Base-by-base conservation (phyloP, 2,797 vertebrate genomes). In the Channallabes apus region DNA sequence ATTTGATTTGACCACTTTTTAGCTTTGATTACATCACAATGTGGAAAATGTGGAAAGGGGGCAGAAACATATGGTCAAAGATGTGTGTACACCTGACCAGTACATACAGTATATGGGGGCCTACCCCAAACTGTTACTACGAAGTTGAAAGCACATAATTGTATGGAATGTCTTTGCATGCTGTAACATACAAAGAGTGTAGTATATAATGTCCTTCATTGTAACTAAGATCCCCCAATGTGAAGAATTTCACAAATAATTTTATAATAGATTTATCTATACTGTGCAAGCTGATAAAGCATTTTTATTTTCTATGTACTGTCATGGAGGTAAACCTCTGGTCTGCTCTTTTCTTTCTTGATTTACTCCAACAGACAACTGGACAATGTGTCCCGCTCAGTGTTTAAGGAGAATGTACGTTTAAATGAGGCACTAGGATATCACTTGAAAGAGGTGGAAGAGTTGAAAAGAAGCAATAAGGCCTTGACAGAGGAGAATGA, bases 341-440 rank as follows among this genome's bases (percentile, higher is more conserved):
- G 58, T n/a, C 58, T 62, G 58, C 18, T 51, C 6, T 67, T 46
- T 76, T 83, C 32, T 78, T 7, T 69, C 32, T 11, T 83, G 65
- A 24, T 73, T 14, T 18, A 35, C 80, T 90, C 59, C 88, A 68
- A 90, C 90, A 98, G 97, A 90, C 95, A 96, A 89, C 85, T 97
- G 91, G 95, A 96, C 58, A 92, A 91, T 41, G 91, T 92, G 27
- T 94, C 95, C 12, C 95, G 92, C 85, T 92, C 94, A 11, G 94
- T 96, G 87, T 96, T 97, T 90, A 97, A 94, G 92, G 96, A 98
- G 91, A 97, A 96, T 38, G 86, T 96, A 72, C 93, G 91, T 82
- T 94, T 99, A 86, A 96, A 91, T 0, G 94, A 96, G 89, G 92
- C 94, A 3, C 93, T 97, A 46, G 91, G 93, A 61, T 92, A 94